Percentiles rank a stretch among this genome's conserved stretches.
Evolutionary conservation across 2,888 invertebrate species (phyloP).

Genomic region (Acanthosepion lycidas): DNA sequence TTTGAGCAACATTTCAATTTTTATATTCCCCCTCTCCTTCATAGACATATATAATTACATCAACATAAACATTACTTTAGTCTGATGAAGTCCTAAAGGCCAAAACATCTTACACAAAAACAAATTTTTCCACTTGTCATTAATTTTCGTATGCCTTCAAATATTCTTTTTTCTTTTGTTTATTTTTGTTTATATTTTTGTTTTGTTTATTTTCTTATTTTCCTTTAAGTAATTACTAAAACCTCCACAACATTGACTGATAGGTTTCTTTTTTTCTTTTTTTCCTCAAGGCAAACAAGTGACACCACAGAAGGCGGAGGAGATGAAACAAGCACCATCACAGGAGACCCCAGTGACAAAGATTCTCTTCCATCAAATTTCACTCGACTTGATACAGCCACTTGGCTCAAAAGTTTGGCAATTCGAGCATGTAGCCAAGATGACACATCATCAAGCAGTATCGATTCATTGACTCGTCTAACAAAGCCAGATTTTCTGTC

Average conservation of each 20-base stretch:
- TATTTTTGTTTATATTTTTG: too few species aligned
- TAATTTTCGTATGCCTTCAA: too few species aligned
- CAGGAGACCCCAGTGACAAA: conserved; percentile 54
- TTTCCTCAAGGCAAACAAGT: conserved; percentile 63
- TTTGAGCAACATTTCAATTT: too few species aligned
- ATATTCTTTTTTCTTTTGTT: too few species aligned
- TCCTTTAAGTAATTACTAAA: neutral
- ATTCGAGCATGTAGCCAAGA: conserved; percentile 63
- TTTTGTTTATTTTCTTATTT: too few species aligned
- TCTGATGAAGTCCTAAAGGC: too few species aligned
- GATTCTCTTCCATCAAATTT: conserved; percentile 59
- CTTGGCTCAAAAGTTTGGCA: conserved; percentile 67
- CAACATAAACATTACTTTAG: too few species aligned
- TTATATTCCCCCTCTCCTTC: too few species aligned
- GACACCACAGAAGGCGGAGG: conserved; percentile 64
- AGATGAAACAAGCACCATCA: conserved; percentile 61
- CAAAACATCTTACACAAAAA: too few species aligned
- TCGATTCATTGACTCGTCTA: conserved; percentile 61
- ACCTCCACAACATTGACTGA: neutral
- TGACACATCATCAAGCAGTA: conserved; percentile 59
- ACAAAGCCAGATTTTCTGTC: conserved; percentile 65
- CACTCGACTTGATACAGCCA: conserved; percentile 63
- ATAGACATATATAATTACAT: too few species aligned
- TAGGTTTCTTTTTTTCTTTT: conserved; percentile 16
- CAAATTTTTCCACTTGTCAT: too few species aligned